phyloP scores from a whole-genome alignment of 2,797 vertebrate species.

The Anguilla pacifica region DNA sequence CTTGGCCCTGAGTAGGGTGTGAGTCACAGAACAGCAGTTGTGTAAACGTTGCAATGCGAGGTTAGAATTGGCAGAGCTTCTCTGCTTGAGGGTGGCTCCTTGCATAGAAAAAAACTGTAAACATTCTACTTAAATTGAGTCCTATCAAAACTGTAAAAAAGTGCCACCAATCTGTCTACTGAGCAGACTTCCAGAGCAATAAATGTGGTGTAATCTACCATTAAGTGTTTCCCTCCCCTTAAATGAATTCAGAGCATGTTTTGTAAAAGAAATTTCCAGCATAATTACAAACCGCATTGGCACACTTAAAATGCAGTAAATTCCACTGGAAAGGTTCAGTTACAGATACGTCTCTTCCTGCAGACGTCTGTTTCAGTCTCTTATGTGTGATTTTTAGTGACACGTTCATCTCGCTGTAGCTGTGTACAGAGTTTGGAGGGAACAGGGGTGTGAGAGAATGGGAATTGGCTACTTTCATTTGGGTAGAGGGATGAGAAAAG shows the following conservation, averaged over 20 bases:
- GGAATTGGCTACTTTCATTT: constrained; percentile 29
- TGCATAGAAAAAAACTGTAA: not conserved
- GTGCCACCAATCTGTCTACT: not conserved
- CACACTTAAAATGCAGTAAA: not conserved
- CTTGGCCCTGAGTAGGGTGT: not conserved
- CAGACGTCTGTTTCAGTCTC: not conserved
- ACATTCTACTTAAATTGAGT: not conserved
- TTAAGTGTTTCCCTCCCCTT: not conserved
- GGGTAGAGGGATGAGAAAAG: constrained; percentile 40
- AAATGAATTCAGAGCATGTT: not conserved
- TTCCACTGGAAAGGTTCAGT: not conserved
- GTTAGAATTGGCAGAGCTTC: not conserved
- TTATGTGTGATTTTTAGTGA: not conserved
- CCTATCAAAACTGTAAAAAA: not conserved
- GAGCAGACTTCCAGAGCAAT: not conserved
- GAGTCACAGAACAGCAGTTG: not conserved
- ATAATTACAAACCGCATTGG: not conserved
- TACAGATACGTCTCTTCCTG: not conserved
- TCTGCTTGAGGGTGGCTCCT: not conserved
- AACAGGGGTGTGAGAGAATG: constrained; percentile 34
- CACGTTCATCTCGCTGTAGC: constrained; percentile 18
- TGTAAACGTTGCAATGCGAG: not conserved
- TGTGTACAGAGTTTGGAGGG: constrained; percentile 32
- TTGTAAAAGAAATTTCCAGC: not conserved
- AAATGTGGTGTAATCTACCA: not conserved